Percentiles rank a stretch among this genome's conserved stretches.
Evolutionary conservation across 2,888 invertebrate genomes (phyloP).

Genomic region (Xestoiulus laeticollis): DNA sequence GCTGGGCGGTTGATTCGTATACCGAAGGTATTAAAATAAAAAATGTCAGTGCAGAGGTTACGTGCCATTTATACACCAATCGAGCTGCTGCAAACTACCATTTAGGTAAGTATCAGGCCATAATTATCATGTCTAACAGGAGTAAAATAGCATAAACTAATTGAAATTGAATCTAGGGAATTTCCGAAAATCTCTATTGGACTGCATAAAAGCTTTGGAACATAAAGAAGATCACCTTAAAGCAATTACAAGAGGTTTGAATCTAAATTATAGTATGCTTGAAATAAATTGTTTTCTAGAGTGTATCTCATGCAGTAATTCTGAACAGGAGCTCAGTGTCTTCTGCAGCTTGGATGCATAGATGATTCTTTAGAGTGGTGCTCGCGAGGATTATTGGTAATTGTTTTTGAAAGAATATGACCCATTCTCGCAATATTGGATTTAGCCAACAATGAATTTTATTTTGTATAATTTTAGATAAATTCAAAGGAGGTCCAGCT

Average conservation of each 20-base stretch:
- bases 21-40: conserved; percentile 87
- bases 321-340: conserved; percentile 77
- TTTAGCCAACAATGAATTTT: too few relatives aligned
- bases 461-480: conserved; percentile 60
- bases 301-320: background rate
- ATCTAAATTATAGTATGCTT: background rate
- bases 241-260: conserved; percentile 72
- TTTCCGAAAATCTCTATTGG: conserved; percentile 76
- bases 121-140: background rate
- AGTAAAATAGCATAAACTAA: background rate
- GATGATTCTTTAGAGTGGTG: conserved; percentile 79
- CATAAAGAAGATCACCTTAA: conserved; percentile 81
- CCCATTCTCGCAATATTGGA: too few relatives aligned
- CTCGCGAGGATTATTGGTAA: conserved; percentile 70
- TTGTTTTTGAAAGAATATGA: background rate
- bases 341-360: conserved; percentile 73
- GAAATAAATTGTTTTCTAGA: conserved; percentile 25
- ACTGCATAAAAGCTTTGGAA: conserved; percentile 81
- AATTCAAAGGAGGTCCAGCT: conserved; percentile 70
- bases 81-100: conserved; percentile 89
- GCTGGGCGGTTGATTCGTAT: conserved; percentile 85
- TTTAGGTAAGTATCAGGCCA: conserved; percentile 75
- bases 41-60: conserved; percentile 75
- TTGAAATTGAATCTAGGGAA: conserved; percentile 49
- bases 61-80: conserved; percentile 88